Conservation (phyloP, 2,113 vertebrate genomes). For the Austrofundulus limnaeus region DNA sequence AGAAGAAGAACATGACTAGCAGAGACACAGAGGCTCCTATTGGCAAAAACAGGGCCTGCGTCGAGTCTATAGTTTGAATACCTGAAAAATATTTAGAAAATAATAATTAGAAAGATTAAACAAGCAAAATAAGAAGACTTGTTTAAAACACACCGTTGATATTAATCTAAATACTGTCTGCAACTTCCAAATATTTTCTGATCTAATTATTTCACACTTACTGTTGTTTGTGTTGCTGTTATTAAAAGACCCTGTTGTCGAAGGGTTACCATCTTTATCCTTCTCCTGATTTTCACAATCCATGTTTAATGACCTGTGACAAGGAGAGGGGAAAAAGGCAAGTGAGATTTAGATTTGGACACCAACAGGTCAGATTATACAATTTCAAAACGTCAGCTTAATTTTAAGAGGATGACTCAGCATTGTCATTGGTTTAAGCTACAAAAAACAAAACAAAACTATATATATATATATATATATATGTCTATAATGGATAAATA, state of each 20-base stretch:
- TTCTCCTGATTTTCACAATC: conserved; percentile 99
- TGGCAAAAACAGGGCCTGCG: conserved; percentile 96
- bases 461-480: no score
- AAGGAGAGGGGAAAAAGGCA: background rate
- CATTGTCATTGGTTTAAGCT: no score
- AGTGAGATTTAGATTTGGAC: background rate
- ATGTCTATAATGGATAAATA: no score
- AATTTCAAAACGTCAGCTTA: no score
- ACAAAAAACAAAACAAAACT: no score
- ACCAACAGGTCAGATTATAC: background rate
- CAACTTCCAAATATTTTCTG: background rate
- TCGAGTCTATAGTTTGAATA: conserved; percentile 99
- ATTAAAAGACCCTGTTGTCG: conserved; percentile 83
- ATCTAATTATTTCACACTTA: conserved; percentile 74
- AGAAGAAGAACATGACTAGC: conserved; percentile 99
- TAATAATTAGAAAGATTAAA: background rate
- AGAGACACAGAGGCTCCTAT: conserved; percentile 98
- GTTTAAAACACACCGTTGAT: no score
- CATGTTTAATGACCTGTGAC: conserved; percentile 96
- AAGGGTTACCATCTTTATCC: conserved; percentile 90
- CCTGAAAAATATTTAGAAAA: conserved; percentile 74
- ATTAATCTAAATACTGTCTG: background rate
- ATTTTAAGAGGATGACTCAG: no score
- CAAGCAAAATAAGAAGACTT: background rate
- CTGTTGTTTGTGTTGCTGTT: conserved; percentile 95